phyloP scores from a whole-genome alignment of 2,113 vertebrate species.

The Gambusia holbrooki region DNA sequence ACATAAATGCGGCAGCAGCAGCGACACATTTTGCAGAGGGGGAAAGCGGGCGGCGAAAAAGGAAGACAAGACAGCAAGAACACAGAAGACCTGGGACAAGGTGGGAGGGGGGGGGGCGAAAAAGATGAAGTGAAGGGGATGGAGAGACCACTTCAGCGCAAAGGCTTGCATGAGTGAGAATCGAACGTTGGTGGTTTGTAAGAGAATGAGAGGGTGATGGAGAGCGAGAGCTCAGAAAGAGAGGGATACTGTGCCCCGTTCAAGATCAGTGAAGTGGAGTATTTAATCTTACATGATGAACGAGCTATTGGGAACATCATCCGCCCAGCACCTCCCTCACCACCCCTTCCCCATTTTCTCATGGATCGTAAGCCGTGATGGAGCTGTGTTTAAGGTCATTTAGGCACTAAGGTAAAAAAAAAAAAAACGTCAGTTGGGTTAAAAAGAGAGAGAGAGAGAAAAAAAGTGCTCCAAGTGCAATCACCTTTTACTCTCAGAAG shows the following conservation, averaged over 20 bases:
- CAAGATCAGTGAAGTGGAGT: conserved; percentile 77
- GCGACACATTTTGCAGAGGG: conserved; percentile 1
- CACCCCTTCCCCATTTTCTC: conserved; percentile 45
- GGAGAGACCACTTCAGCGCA: conserved; percentile 7
- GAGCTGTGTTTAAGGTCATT: conserved; percentile 72
- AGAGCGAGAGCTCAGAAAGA: conserved; percentile 38
- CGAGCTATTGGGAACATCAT: conserved; percentile 74
- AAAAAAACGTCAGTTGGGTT: conserved; percentile 42
- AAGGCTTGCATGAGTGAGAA: conserved; percentile 39
- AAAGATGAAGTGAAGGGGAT: conserved; percentile 42
- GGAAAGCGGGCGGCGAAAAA: conserved; percentile 18
- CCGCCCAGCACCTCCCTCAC: conserved; percentile 50
- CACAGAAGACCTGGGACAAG: conserved; percentile 1
- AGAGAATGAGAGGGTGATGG: conserved; percentile 48
- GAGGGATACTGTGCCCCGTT: conserved; percentile 64
- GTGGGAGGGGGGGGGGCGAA: not conserved
- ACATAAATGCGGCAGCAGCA: conserved; percentile 46
- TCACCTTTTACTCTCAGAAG: not conserved
- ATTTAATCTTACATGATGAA: conserved; percentile 85
- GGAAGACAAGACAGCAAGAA: conserved; percentile 23
- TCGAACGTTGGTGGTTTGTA: conserved; percentile 41
- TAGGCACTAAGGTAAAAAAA: conserved; percentile 64
- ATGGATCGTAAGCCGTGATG: conserved; percentile 53
- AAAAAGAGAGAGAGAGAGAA: not conserved
- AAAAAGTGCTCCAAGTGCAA: not conserved